Percentiles rank a stretch among this genome's conserved stretches.
Evolutionary conservation across 2,888 invertebrate genomes (phyloP).

Genomic region (Cryptosula pallasiana): DNA sequence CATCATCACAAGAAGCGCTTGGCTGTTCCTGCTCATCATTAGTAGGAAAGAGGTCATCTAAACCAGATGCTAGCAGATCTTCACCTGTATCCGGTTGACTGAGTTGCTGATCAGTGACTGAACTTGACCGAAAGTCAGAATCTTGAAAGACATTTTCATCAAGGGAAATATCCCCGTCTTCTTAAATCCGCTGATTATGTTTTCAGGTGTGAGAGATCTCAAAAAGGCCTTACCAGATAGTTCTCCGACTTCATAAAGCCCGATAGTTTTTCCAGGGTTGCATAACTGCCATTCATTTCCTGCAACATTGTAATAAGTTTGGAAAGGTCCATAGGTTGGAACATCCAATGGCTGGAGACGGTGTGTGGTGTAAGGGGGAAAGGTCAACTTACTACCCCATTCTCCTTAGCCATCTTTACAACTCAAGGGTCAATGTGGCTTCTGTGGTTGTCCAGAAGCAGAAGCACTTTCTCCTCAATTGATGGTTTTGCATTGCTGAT

Average conservation of each 20-base stretch:
- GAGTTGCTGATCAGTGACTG: background rate
- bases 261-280: slow-evolving; percentile 49
- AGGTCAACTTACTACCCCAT: slow-evolving; percentile 47
- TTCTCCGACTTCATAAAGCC: slow-evolving; percentile 51
- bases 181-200: slow-evolving; percentile 46
- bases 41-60: no score
- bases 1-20: no score
- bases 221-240: slow-evolving; percentile 43
- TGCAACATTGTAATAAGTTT: slow-evolving; percentile 37
- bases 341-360: slow-evolving; percentile 53
- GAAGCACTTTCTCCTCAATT: slow-evolving; percentile 34
- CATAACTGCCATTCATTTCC: slow-evolving; percentile 39
- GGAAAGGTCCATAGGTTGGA: slow-evolving; percentile 49
- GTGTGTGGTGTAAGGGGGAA: slow-evolving; percentile 52
- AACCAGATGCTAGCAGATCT: no score
- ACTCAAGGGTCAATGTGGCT: slow-evolving; percentile 34
- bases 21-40: no score
- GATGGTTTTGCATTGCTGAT: slow-evolving; percentile 34
- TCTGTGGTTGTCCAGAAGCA: slow-evolving; percentile 41
- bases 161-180: slow-evolving; percentile 42
- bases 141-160: slow-evolving; percentile 42
- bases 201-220: slow-evolving; percentile 45
- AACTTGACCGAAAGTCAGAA: background rate
- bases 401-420: slow-evolving; percentile 41
- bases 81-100: no score